phyloP scores from a whole-genome alignment of 2,113 vertebrate species.

The Osmerus eperlanus region DNA sequence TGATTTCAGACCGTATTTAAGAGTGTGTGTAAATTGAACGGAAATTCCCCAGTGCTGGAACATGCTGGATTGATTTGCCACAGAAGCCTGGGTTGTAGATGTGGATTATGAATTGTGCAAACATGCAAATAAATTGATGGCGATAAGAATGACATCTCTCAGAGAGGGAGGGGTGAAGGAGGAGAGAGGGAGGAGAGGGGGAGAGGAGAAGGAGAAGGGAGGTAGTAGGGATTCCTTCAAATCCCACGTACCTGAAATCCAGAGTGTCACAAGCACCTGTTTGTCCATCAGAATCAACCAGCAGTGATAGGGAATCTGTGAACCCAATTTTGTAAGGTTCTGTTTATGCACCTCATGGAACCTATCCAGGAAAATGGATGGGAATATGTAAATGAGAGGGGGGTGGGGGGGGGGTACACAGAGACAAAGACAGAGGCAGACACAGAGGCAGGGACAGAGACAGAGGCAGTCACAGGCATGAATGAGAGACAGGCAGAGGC shows the following conservation, averaged over 20 bases:
- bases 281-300: no score
- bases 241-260: no score
- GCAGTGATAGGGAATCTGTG: neutral
- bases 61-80: constrained; percentile 49
- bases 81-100: constrained; percentile 28
- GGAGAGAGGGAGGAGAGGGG: neutral
- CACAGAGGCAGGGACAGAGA: no score
- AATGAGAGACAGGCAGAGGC: no score
- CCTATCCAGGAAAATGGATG: neutral
- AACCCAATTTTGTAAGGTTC: neutral
- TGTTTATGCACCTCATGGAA: neutral
- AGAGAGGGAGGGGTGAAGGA: constrained; percentile 10
- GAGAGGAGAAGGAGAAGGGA: no score
- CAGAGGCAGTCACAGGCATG: no score
- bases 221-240: no score
- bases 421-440: no score
- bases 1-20: constrained; percentile 64
- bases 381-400: neutral
- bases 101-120: constrained; percentile 35
- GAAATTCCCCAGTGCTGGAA: constrained; percentile 45
- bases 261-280: no score
- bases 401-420: no score
- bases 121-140: constrained; percentile 50
- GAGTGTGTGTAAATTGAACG: constrained; percentile 53
- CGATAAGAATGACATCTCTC: constrained; percentile 31